Percentiles rank a stretch among this genome's conserved stretches.
Evolutionary conservation across 1,140 invertebrate species (phyloP).

Genomic region (Drosophila pandora): DNA sequence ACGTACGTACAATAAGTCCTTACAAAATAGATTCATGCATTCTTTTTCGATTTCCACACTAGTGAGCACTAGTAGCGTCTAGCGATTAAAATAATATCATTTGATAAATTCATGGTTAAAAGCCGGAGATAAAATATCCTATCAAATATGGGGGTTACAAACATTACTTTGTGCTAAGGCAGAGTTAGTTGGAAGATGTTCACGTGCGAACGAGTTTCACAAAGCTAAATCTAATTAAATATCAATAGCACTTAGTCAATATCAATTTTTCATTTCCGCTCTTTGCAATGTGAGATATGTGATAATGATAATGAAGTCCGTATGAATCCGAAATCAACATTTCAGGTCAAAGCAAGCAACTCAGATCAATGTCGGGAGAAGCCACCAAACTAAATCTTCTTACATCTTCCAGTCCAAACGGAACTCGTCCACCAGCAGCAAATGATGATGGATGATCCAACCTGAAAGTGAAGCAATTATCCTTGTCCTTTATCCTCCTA

Average conservation of each 20-base stretch:
- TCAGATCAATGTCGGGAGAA: conserved; percentile 29
- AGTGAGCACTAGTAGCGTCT: conserved; percentile 18
- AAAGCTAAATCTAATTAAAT: conserved; percentile 53
- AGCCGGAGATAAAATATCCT: conserved; percentile 48
- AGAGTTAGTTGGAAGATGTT: conserved; percentile 79
- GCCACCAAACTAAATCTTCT: not conserved
- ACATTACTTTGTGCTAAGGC: conserved; percentile 74
- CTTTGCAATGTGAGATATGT: conserved; percentile 67
- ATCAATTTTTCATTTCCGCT: conserved; percentile 49
- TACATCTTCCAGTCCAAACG: conserved; percentile 83
- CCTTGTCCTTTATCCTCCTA: not conserved
- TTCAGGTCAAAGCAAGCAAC: conserved; percentile 48
- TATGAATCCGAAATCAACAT: conserved; percentile 45
- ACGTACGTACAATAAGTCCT: conserved; percentile 48
- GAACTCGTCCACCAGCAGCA: conserved; percentile 85
- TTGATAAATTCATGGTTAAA: conserved; percentile 44
- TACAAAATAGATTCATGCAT: conserved; percentile 65
- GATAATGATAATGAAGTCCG: conserved; percentile 50
- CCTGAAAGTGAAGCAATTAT: conserved; percentile 67
- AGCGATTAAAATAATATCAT: conserved; percentile 43
- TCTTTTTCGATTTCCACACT: conserved; percentile 6
- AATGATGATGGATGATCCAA: conserved; percentile 85
- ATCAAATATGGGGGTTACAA: conserved; percentile 48
- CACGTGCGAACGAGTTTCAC: conserved; percentile 38
- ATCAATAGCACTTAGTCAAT: conserved; percentile 65